Percentiles rank a stretch among this genome's conserved stretches.
phyloP scores from a whole-genome alignment of 53 echinoderm and acorn worm genomes.

The Glandiceps talaboti region DNA sequence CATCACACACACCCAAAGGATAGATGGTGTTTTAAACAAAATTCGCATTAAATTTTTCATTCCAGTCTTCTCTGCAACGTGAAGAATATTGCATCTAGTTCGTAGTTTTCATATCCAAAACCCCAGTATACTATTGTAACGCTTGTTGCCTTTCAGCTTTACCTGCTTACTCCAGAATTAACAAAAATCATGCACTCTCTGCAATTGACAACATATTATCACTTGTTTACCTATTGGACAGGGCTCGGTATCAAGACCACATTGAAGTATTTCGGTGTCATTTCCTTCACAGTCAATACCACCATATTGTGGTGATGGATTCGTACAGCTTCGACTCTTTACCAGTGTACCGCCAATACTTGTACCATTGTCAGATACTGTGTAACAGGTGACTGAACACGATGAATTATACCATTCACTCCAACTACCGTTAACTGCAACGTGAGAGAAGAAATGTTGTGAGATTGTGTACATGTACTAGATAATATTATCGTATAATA shows the following conservation, averaged over 20 bases:
- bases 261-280: conserved; percentile 28
- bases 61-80: no score
- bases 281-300: conserved; percentile 40
- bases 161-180: conserved; percentile 42
- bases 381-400: conserved; percentile 54
- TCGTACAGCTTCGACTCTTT: conserved; percentile 38
- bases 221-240: conserved; percentile 57
- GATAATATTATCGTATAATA: no score
- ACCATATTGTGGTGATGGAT: conserved; percentile 30
- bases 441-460: no score
- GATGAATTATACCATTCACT: conserved; percentile 35
- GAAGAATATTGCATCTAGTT: no score
- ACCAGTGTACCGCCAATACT: conserved; percentile 35
- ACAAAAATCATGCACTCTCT: conserved; percentile 45
- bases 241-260: conserved; percentile 34
- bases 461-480: no score
- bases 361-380: conserved; percentile 32
- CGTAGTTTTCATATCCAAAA: no score
- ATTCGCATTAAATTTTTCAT: no score
- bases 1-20: no score
- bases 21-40: no score
- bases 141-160: conserved; percentile 19
- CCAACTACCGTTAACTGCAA: conserved; percentile 49
- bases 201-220: not conserved
- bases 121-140: no score